Evolutionary conservation across 1,140 invertebrate genomes (phyloP), one percentile per base, ranked within the genome.

Genomic region (Trigoniulus corallinus): DNA sequence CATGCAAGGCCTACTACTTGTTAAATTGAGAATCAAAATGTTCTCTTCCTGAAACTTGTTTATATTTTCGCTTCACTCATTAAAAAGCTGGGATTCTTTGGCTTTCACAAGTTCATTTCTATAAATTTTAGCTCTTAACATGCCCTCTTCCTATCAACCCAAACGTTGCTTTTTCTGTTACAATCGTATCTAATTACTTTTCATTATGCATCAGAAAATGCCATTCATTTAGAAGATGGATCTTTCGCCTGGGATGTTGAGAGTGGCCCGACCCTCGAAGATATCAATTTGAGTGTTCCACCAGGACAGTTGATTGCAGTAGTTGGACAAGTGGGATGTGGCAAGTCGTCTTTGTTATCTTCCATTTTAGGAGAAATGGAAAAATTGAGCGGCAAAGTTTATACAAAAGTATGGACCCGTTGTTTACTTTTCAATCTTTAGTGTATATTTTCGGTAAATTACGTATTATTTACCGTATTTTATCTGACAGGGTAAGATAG

Each of bases 1-100:
- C 40, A 74, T 72, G 54, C 79, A 84, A 72, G 72, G 83, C 34
- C 10, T 39, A 20, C 4, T 43, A 43, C 29, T 7, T 43, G 10
- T 43, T 12, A 43, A 43, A 43, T 43, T 43, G 21, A 43, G 20
- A n/a, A 43, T 43, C 20, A 43, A 43, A 43, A 18, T 43, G 21
- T 39, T 12, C 10, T 39, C n/a, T 12, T 39, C 10, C 10, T 39
- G 10, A 39, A 39, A 39, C n/a, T 12, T 39, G n/a, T 39, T 39
- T 39, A 39, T 39, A 12, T 39, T 10, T 39, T 12, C 34, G n/a
- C 10, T 39, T 12, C 10, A 12, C n/a, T 39, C n/a, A 39, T 44
- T n/a, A 10, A 20, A n/a, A 12, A 39, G n/a, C 10, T 39, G n/a
- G n/a, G 10, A n/a, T n/a, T n/a, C n/a, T n/a, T n/a, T n/a, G n/a